Evolutionary conservation across 1,140 invertebrate species (phyloP).

Genomic region (Proctacanthus coquilletti): DNA sequence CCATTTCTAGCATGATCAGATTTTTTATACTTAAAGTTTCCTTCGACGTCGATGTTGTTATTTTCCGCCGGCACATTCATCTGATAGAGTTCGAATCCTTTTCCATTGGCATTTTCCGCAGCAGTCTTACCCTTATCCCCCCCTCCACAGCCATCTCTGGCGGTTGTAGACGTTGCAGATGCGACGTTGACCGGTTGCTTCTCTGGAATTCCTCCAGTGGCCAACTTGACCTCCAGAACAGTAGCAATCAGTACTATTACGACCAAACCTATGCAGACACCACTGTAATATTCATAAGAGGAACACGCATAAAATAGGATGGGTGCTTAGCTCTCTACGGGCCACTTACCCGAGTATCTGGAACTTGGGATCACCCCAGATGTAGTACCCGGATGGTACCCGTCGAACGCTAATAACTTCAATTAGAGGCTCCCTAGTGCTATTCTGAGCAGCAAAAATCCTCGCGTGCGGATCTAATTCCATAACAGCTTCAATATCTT

Average conservation of each 20-base stretch:
- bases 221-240: no score
- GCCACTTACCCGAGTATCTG: constrained; percentile 53
- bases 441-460: constrained; percentile 29
- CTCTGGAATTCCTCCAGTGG: no score
- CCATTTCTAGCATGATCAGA: constrained; percentile 1
- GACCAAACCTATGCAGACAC: no score
- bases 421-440: constrained; percentile 12
- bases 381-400: constrained; percentile 51
- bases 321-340: no score
- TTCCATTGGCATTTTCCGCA: constrained; percentile 14
- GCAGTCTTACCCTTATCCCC: no score
- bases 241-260: no score
- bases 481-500: constrained; percentile 43
- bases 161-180: no score
- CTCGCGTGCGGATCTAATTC: constrained; percentile 33
- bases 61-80: constrained; percentile 15
- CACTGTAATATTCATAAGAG: no score
- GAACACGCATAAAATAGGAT: no score
- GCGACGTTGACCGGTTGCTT: no score
- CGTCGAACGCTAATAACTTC: constrained; percentile 45
- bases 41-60: constrained; percentile 10
- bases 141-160: no score
- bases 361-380: constrained; percentile 50
- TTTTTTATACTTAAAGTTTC: constrained; percentile 1
- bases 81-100: constrained; percentile 25